Evolutionary conservation across 2,888 invertebrate species (phyloP).

Genomic region (Oxyteleia sp.): DNA sequence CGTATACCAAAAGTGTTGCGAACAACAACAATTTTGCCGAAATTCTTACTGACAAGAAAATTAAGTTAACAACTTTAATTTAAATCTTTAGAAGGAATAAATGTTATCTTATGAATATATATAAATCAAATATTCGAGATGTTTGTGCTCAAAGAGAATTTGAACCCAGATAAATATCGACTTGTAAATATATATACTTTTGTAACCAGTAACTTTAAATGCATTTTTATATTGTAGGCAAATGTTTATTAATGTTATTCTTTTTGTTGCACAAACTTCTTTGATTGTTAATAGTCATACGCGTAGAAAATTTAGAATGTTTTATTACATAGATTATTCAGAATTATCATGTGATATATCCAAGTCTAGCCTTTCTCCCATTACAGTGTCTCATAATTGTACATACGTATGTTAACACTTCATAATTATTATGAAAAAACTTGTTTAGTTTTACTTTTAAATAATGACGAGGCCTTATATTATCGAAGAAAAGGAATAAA

Average conservation of each 20-base stretch:
- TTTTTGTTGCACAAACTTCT: conserved; percentile 48
- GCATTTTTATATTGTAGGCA: conserved; percentile 50
- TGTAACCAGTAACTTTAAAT: conserved; percentile 32
- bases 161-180: conserved; percentile 1
- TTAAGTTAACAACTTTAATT: too few species aligned
- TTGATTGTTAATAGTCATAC: conserved; percentile 55
- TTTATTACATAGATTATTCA: conserved; percentile 35
- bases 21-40: neutral
- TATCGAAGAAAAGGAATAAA: conserved; percentile 16
- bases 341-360: conserved; percentile 61
- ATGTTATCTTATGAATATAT: too few species aligned
- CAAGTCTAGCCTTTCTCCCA: conserved; percentile 61
- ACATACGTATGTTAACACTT: conserved; percentile 47
- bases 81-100: too few species aligned
- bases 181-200: conserved; percentile 58
- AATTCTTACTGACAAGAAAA: conserved; percentile 2
- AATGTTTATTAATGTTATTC: conserved; percentile 31
- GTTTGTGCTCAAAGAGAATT: conserved; percentile 53
- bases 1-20: neutral
- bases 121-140: conserved; percentile 24
- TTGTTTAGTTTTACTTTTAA: conserved; percentile 25
- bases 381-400: conserved; percentile 49
- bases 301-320: conserved; percentile 30
- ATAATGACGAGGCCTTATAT: conserved; percentile 45
- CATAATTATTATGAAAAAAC: conserved; percentile 40